Conservation (phyloP, 2,888 invertebrate genomes). For the Dicycla oo region DNA sequence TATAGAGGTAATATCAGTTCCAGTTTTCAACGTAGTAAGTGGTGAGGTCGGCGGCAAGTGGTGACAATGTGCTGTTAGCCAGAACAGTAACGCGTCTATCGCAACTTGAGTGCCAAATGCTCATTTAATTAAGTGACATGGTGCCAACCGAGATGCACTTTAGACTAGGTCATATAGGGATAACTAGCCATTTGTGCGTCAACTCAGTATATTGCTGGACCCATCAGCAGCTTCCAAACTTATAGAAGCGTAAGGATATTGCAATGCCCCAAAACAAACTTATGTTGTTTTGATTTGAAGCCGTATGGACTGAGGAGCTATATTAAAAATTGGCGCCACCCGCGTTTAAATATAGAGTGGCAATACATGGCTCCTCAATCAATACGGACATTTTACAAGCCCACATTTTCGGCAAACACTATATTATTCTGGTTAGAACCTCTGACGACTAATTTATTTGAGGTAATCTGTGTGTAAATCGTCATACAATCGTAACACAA, state of each 20-base stretch:
- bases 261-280: not conserved
- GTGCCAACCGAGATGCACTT: constrained; percentile 57
- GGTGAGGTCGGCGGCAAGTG: constrained; percentile 72
- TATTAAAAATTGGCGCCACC: not conserved
- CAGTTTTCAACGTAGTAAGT: constrained; percentile 74
- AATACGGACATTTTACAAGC: not conserved
- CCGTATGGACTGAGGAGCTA: too few species aligned
- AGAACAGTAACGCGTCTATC: constrained; percentile 63
- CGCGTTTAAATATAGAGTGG: not conserved
- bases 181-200: constrained; percentile 25
- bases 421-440: not conserved
- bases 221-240: not conserved
- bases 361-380: too few species aligned
- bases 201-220: constrained; percentile 2
- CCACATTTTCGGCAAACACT: not conserved
- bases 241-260: too few species aligned
- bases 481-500: constrained; percentile 8
- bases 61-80: constrained; percentile 74
- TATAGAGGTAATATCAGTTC: constrained; percentile 63
- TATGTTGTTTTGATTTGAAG: not conserved
- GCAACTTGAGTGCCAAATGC: constrained; percentile 73
- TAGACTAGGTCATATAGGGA: constrained; percentile 12
- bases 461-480: constrained; percentile 3
- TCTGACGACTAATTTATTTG: not conserved
- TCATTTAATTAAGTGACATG: constrained; percentile 74